Percentiles rank a stretch among this genome's conserved stretches.
phyloP scores from a whole-genome alignment of 2,797 vertebrate genomes.

The Sylvilagus floridanus region DNA sequence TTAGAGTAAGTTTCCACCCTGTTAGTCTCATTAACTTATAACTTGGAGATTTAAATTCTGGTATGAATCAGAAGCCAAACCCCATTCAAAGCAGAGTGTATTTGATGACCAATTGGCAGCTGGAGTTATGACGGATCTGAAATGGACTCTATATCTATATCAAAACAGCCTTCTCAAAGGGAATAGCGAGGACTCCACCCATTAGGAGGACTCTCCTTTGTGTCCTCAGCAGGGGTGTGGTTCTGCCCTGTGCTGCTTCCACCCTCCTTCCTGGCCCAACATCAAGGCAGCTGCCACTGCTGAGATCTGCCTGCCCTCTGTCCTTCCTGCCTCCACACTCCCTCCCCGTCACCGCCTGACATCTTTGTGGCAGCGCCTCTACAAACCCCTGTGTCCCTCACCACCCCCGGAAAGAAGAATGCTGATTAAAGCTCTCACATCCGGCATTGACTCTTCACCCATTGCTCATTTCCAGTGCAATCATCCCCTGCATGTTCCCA shows the following conservation, averaged over 20 bases:
- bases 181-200: no score
- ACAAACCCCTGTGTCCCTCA: background rate
- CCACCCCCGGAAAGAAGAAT: background rate
- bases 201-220: no score
- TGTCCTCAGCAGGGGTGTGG: background rate
- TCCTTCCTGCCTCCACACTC: background rate
- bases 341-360: background rate
- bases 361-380: background rate
- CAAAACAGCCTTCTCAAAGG: background rate
- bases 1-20: no score
- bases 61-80: no score
- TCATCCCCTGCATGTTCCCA: background rate
- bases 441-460: no score
- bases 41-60: no score
- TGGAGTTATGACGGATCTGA: background rate
- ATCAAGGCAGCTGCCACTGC: background rate
- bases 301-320: background rate
- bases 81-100: background rate
- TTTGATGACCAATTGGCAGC: background rate
- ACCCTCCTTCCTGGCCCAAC: background rate
- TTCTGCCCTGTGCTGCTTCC: background rate
- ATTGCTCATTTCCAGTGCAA: background rate
- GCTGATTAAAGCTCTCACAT: background rate
- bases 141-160: background rate
- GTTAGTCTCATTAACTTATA: no score